Evolutionary conservation across 2,888 invertebrate species (phyloP), one percentile per base, ranked within the genome.

Genomic region (Artemia sinica): DNA sequence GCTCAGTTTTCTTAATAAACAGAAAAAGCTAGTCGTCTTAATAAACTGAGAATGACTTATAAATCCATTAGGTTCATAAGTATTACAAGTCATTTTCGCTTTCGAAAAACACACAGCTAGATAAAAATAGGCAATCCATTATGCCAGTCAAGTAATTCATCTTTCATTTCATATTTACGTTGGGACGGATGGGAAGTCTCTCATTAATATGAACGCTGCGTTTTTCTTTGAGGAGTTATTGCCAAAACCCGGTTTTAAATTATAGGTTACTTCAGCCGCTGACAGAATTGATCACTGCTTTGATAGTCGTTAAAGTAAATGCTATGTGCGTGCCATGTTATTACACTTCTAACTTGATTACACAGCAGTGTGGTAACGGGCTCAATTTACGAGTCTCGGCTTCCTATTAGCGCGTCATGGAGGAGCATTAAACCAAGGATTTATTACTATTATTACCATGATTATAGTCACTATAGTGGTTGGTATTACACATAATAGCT

Each of bases 271-370:
- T 28, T n/a, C 63, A 58, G 63, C 63, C 63, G 63, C 63, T 58
- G 63, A 58, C 63, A 58, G 63, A 58, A 10, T 28, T 58, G 63
- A 58, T 58, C 28, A 58, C 63, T 58, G 28, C 63, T 58, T 58
- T 58, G 63, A 58, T 58, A 58, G 63, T 58, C 63, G 63, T 58
- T 58, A 58, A 58, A 58, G 63, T 58, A 58, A 58, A 58, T 58
- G 63, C 63, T 58, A 58, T 58, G 63, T 58, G 63, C 63, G 63
- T 28, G 63, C 63, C 28, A 28, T 58, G 63, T 58, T 58, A 58
- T 58, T 58, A 58, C 63, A 58, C 63, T 58, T 58, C 63, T 58
- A 58, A 58, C 63, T 58, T 58, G 63, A 58, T 58, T 58, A 58
- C 63, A 58, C 28, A 28, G 63, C 63, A 18, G 63, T 58, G 63